These are phyloP conservation scores for Thamnaconus septentrionalis DNA, from an alignment of 2,113 vertebrate species.

Conservation along the genomic window DNA sequence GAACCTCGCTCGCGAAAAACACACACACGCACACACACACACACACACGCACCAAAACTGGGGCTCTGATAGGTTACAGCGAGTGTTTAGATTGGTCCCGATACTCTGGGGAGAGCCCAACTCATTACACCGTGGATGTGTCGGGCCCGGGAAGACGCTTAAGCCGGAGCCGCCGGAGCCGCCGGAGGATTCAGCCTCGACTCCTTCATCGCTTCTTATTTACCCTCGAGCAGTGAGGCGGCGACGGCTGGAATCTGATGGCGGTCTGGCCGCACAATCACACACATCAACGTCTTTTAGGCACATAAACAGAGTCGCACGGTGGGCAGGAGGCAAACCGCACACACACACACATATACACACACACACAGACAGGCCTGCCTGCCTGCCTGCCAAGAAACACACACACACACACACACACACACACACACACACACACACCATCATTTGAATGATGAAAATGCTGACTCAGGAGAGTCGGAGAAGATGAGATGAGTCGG, in stretches of 20 bases:
- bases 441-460: conserved; percentile 40
- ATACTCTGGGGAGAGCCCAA: conserved; percentile 53
- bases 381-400: conserved; percentile 6
- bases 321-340: no score
- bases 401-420: conserved; percentile 10
- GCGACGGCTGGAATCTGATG: conserved; percentile 50
- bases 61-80: conserved; percentile 51
- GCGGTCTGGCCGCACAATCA: conserved; percentile 49
- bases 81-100: conserved; percentile 61
- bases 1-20: conserved; percentile 29
- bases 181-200: conserved; percentile 57
- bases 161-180: conserved; percentile 54
- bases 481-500: conserved; percentile 39
- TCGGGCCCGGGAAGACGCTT: conserved; percentile 52
- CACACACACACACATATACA: no score
- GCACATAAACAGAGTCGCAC: conserved; percentile 37
- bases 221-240: conserved; percentile 34
- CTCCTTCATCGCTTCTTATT: conserved; percentile 58
- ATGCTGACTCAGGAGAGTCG: conserved; percentile 37
- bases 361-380: conserved; percentile 11
- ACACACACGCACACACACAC: conserved; percentile 14
- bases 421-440: no score
- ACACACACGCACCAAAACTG: conserved; percentile 31
- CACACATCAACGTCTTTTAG: conserved; percentile 55
- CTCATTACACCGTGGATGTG: conserved; percentile 63